Base-by-base conservation (phyloP, 2,888 invertebrate genomes). In the Spilarctia lutea region DNA sequence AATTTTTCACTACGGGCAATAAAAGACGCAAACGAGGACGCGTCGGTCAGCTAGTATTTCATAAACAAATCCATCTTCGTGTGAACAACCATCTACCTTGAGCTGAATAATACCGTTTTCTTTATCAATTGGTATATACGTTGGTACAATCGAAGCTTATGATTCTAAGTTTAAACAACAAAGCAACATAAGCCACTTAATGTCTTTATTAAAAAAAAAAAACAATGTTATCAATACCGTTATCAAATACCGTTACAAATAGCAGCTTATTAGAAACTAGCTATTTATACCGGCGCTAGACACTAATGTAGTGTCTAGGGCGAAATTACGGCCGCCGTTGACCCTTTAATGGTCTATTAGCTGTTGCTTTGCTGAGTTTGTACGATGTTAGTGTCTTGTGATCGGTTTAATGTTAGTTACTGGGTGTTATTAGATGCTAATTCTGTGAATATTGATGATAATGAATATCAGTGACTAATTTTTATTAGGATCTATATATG, bases 341-440 rank as follows among this genome's bases (percentile, higher is more conserved):
- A 79, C 83, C 80, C 71, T 74, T 73, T 81, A 85, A 77, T 79
- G 68, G 78, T 13, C 56, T 76, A 79, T 83, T 77, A 83, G 65
- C 69, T 71, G 73, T 79, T 79, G 70, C 39, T 76, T 75, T 60
- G 80, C 76, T 71, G 74, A 71, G 70, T 77, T 80, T 74, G 77
- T 77, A 30, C 16, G 76, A 65, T 76, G 68, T 76, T 71, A 73
- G 68, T 74, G 76, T 68, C 71, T 68, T 60, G 73, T 71, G 56
- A 73, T 75, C 56, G 42, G 65, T 56, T 68, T 65, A 65, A 65
- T 72, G 67, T 73, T 71, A 73, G 42, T 68, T 71, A 73, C 66
- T 30, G 63, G 39, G 68, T 75, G 71, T 72, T 45, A 69, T 35
- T 33, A 24, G 45, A 68, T 45, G 68, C 72, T 68, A 67, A 45